Conservation (phyloP, 1,140 invertebrate species). For the Lordiphosa stackelbergi region DNA sequence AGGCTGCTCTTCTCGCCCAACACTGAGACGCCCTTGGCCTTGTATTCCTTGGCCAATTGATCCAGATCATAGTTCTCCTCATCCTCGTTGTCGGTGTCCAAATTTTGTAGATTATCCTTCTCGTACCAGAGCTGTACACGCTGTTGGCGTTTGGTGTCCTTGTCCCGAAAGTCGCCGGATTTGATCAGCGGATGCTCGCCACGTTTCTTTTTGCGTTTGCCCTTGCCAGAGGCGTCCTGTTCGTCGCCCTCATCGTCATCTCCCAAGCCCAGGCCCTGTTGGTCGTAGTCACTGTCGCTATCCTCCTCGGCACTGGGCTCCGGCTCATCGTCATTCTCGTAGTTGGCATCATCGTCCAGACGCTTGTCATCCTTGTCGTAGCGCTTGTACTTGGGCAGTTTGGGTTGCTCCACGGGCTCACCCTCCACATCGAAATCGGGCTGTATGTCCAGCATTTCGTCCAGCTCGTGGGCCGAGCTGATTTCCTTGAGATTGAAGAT, state of each 20-base stretch:
- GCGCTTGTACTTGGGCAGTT: conserved; percentile 76
- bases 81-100: conserved; percentile 89
- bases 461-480: conserved; percentile 80
- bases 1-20: conserved; percentile 45
- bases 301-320: conserved; percentile 65
- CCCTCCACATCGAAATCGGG: conserved; percentile 84
- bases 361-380: conserved; percentile 84
- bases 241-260: conserved; percentile 66
- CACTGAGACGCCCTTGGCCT: conserved; percentile 82
- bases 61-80: conserved; percentile 93
- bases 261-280: conserved; percentile 81
- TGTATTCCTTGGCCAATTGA: conserved; percentile 84
- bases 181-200: conserved; percentile 88
- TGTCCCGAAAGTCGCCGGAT: conserved; percentile 87
- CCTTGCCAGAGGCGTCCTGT: conserved; percentile 60
- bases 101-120: conserved; percentile 90
- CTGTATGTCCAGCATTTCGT: conserved; percentile 82
- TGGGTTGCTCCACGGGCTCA: conserved; percentile 80
- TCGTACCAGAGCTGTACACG: conserved; percentile 94
- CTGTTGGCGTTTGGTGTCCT: conserved; percentile 83
- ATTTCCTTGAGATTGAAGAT: conserved; percentile 86
- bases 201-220: conserved; percentile 76
- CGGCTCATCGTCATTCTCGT: conserved; percentile 84
- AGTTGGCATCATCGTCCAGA: conserved; percentile 85
- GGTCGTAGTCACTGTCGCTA: conserved; percentile 77